Conservation (phyloP, 2,113 vertebrate species). For the Oncorhynchus clarkii region DNA sequence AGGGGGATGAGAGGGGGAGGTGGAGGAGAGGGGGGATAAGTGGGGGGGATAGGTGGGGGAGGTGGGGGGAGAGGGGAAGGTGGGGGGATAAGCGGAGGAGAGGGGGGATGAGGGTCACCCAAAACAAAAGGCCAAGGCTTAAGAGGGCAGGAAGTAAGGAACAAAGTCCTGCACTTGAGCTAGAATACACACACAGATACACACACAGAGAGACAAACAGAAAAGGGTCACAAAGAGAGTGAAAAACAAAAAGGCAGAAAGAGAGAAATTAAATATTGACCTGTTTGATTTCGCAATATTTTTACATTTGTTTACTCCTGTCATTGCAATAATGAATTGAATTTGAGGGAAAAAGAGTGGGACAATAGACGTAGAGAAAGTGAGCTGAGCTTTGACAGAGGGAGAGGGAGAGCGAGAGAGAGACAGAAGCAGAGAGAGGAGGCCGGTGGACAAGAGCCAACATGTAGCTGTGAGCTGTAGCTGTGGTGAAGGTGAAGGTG, state of each 20-base stretch:
- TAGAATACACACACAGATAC: conserved; percentile 11
- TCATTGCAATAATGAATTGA: background rate
- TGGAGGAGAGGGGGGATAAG: background rate
- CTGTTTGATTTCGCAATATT: too few species aligned
- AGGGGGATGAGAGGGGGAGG: too few species aligned
- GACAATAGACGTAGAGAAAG: background rate
- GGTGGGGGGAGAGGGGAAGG: background rate
- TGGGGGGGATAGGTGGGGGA: background rate
- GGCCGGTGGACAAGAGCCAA: conserved; percentile 15
- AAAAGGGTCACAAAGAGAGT: too few species aligned
- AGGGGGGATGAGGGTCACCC: background rate
- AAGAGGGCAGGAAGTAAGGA: conserved; percentile 47
- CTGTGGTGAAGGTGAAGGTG: conserved; percentile 9
- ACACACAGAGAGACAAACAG: background rate
- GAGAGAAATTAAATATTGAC: background rate
- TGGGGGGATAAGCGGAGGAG: background rate
- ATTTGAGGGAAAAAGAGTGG: background rate
- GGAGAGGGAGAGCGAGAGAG: background rate
- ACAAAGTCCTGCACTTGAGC: conserved; percentile 42
- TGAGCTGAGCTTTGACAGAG: background rate
- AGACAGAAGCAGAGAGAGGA: background rate
- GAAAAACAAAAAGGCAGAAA: too few species aligned
- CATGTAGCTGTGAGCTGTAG: conserved; percentile 18
- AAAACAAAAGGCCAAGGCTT: conserved; percentile 34
- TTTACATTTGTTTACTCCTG: background rate